Evolutionary conservation across 2,113 vertebrate genomes (phyloP).

Genomic region (Syngnathus scovelli): DNA sequence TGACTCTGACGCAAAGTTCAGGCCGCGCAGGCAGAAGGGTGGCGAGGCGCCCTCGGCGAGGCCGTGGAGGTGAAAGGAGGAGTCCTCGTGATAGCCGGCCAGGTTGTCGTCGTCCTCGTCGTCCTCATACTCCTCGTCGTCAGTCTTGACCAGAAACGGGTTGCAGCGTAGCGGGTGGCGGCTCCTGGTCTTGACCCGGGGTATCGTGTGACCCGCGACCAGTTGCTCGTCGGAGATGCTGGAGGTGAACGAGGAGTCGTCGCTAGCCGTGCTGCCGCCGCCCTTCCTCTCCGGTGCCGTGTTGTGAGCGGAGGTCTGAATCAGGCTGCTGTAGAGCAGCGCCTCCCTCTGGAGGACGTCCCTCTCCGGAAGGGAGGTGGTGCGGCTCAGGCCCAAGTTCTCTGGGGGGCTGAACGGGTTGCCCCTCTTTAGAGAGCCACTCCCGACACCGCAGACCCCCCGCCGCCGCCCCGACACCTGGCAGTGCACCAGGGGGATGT

Average conservation of each 20-base stretch:
- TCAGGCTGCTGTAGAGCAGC: slow-evolving; percentile 83
- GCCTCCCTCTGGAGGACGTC: slow-evolving; percentile 84
- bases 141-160: slow-evolving; percentile 81
- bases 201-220: slow-evolving; percentile 48
- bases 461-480: slow-evolving; percentile 81
- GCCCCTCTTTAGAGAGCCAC: slow-evolving; percentile 69
- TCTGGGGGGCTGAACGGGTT: slow-evolving; percentile 83
- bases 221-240: slow-evolving; percentile 69
- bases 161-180: slow-evolving; percentile 73
- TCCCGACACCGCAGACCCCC: slow-evolving; percentile 54
- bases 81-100: slow-evolving; percentile 73
- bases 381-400: slow-evolving; percentile 75
- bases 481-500: slow-evolving; percentile 95
- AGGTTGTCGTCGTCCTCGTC: slow-evolving; percentile 71
- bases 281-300: slow-evolving; percentile 40
- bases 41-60: slow-evolving; percentile 58
- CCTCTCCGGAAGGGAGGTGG: slow-evolving; percentile 78
- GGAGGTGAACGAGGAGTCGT: slow-evolving; percentile 69
- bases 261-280: slow-evolving; percentile 61
- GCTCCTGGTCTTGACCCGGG: slow-evolving; percentile 59
- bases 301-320: slow-evolving; percentile 70
- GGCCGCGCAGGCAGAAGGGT: slow-evolving; percentile 78
- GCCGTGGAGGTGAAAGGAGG: slow-evolving; percentile 85
- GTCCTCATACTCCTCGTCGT: slow-evolving; percentile 66
- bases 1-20: slow-evolving; percentile 66